Conservation (phyloP, 2,888 invertebrate species). For the Sinelater perroti region DNA sequence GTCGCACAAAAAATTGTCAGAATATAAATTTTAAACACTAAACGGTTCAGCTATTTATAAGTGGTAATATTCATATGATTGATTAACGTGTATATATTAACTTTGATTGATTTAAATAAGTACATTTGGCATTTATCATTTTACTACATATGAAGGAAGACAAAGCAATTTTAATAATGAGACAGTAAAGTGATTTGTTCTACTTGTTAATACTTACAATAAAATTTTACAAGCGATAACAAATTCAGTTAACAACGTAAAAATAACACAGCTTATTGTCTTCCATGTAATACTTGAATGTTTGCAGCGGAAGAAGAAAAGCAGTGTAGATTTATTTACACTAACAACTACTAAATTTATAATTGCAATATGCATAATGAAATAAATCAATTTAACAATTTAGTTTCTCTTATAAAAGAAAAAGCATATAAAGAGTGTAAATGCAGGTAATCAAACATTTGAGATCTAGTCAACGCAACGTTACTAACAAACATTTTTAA, state of each 20-base stretch:
- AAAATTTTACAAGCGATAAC: too few species aligned
- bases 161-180: slow-evolving; percentile 39
- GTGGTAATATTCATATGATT: slow-evolving; percentile 49
- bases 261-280: slow-evolving; percentile 48
- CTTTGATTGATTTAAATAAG: slow-evolving; percentile 52
- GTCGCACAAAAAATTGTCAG: too few species aligned
- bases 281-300: slow-evolving; percentile 44
- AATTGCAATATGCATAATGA: slow-evolving; percentile 7
- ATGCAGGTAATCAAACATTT: too few species aligned
- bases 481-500: too few species aligned
- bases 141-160: slow-evolving; percentile 43
- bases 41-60: slow-evolving; percentile 47
- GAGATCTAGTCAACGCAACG: too few species aligned
- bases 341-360: slow-evolving; percentile 19
- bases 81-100: slow-evolving; percentile 54
- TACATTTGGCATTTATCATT: slow-evolving; percentile 53
- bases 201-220: too few species aligned
- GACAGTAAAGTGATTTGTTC: slow-evolving; percentile 15
- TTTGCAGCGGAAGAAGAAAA: slow-evolving; percentile 28
- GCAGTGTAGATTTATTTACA: slow-evolving; percentile 21
- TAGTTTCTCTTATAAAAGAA: too few species aligned
- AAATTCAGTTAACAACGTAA: too few species aligned
- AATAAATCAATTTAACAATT: too few species aligned
- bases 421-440: too few species aligned
- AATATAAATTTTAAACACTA: too few species aligned